Conservation (phyloP, 1,140 invertebrate genomes). For the Drosophila punjabiensis region DNA sequence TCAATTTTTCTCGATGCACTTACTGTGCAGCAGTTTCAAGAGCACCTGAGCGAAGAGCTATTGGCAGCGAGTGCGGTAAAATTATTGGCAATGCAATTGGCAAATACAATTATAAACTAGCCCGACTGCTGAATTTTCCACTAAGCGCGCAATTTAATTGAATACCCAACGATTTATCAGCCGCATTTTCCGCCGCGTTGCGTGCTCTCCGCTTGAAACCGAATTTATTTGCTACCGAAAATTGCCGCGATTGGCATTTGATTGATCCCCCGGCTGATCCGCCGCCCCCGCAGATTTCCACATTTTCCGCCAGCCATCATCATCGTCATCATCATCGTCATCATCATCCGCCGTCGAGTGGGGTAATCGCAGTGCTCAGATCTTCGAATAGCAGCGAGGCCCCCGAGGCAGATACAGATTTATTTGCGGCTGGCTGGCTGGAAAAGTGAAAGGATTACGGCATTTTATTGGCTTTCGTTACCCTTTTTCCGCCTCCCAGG, state of each 20-base stretch:
- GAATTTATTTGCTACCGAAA: conserved; percentile 48
- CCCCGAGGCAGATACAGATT: conserved; percentile 59
- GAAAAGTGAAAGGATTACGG: conserved; percentile 77
- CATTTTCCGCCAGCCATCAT: conserved; percentile 26
- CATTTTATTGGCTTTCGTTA: conserved; percentile 61
- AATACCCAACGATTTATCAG: conserved; percentile 53
- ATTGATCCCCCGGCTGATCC: conserved; percentile 63
- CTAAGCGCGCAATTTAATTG: conserved; percentile 56
- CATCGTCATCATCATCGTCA: conserved; percentile 29
- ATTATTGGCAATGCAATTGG: conserved; percentile 68
- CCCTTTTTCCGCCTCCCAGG: conserved; percentile 43
- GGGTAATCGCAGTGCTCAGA: conserved; percentile 43
- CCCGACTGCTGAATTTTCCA: conserved; percentile 50
- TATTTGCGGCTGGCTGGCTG: conserved; percentile 48
- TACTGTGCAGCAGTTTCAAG: background rate
- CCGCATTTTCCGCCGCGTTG: conserved; percentile 30
- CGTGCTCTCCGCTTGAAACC: conserved; percentile 33
- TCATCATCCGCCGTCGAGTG: conserved; percentile 15
- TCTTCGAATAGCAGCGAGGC: conserved; percentile 42
- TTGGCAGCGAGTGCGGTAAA: conserved; percentile 7
- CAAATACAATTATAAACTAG: conserved; percentile 70
- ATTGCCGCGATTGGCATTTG: conserved; percentile 54
- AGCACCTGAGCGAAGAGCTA: background rate
- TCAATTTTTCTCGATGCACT: background rate
- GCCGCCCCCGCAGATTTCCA: conserved; percentile 17